Conservation (phyloP, 2,113 vertebrate species). For the Phrynosoma blainvillii region DNA sequence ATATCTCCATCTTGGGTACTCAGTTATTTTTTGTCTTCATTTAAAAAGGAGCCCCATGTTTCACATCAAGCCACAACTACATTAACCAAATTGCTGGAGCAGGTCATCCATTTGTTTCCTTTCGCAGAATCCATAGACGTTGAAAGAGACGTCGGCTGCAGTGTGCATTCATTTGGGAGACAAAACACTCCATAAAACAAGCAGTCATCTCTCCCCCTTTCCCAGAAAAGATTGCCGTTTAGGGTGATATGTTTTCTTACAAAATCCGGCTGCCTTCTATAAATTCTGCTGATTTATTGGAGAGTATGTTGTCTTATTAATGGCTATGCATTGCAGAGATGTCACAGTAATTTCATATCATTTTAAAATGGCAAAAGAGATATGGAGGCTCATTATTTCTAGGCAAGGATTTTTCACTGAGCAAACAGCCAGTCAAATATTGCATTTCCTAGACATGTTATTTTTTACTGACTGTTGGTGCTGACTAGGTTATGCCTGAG, state of each 20-base stretch:
- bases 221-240: not conserved
- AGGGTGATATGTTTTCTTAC: not conserved
- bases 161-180: rapidly evolving
- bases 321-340: not conserved
- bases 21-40: not conserved
- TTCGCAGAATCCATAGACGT: not conserved
- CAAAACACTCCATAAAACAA: not conserved
- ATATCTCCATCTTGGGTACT: no score
- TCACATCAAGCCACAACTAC: not conserved
- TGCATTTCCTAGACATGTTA: not conserved
- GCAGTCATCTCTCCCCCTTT: not conserved
- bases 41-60: not conserved
- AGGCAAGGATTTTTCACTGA: not conserved
- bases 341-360: not conserved
- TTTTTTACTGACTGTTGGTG: conserved; percentile 2
- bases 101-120: not conserved
- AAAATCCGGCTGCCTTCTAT: not conserved
- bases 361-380: conserved; percentile 1
- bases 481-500: conserved; percentile 2
- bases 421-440: not conserved
- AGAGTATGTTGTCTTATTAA: conserved; percentile 1
- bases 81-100: not conserved
- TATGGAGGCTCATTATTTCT: not conserved
- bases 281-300: not conserved
- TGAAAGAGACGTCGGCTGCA: not conserved